Evolutionary conservation across 1,140 invertebrate genomes (phyloP).

Genomic region (Leptinotarsa lineolata): DNA sequence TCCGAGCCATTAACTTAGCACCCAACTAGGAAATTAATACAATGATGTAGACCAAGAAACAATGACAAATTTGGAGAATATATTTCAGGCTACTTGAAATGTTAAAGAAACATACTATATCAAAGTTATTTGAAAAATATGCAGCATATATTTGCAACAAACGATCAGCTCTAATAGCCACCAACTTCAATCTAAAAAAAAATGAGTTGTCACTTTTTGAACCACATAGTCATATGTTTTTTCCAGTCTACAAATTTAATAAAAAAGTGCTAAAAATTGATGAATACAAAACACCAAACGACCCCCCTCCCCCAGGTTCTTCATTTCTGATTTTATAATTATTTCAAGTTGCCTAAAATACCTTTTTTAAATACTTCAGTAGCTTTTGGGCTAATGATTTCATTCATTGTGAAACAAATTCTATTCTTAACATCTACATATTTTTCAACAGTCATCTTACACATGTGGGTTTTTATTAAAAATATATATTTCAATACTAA

Average conservation of each 20-base stretch:
- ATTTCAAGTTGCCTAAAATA: no score
- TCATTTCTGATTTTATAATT: no score
- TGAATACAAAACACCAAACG: no score
- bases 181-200: no score
- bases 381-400: no score
- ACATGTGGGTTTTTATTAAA: conserved; percentile 43
- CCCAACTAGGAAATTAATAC: conserved; percentile 10
- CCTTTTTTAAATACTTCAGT: background rate
- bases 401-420: conserved; percentile 2
- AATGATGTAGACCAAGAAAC: conserved; percentile 3
- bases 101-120: background rate
- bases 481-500: conserved; percentile 38
- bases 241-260: no score
- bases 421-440: conserved; percentile 36
- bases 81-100: background rate
- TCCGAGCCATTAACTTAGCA: conserved; percentile 10
- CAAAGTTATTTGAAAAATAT: background rate
- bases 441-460: conserved; percentile 20
- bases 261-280: no score
- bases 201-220: no score
- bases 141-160: no score
- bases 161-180: no score
- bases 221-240: no score
- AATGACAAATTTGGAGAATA: background rate
- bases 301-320: no score